Evolutionary conservation across 2,888 invertebrate species (phyloP).

Genomic region (Caprella mutica): DNA sequence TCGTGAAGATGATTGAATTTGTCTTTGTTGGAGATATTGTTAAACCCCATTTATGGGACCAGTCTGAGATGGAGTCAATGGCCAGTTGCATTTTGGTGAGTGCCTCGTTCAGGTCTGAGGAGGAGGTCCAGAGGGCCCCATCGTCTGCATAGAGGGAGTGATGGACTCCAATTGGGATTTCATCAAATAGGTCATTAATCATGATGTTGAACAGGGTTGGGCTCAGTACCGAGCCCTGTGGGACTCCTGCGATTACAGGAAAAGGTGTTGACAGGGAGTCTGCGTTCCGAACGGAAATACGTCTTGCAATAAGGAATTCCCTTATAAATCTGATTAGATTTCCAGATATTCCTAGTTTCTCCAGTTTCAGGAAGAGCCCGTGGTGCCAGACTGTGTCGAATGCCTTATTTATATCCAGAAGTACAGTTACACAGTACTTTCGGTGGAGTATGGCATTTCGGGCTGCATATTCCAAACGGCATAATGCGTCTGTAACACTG

Average conservation of each 20-base stretch:
- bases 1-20: too few relatives aligned
- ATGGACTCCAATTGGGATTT: neutral
- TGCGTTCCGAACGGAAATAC: neutral
- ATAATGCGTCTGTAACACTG: neutral
- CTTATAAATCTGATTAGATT: neutral
- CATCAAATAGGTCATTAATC: neutral
- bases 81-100: too few relatives aligned
- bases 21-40: too few relatives aligned
- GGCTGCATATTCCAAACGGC: neutral
- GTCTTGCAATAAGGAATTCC: neutral
- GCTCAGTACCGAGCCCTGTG: neutral
- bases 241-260: neutral
- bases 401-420: too few relatives aligned
- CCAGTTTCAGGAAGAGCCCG: neutral
- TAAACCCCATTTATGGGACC: too few relatives aligned
- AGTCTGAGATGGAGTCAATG: too few relatives aligned
- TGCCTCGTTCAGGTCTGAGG: too few relatives aligned
- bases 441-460: too few relatives aligned
- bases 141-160: too few relatives aligned
- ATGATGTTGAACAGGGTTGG: neutral
- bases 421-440: too few relatives aligned
- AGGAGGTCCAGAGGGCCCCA: neutral
- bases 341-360: neutral
- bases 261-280: neutral
- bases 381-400: neutral